Base-by-base conservation (phyloP, 2,797 vertebrate species). In the Gymnopithys bicolor region DNA sequence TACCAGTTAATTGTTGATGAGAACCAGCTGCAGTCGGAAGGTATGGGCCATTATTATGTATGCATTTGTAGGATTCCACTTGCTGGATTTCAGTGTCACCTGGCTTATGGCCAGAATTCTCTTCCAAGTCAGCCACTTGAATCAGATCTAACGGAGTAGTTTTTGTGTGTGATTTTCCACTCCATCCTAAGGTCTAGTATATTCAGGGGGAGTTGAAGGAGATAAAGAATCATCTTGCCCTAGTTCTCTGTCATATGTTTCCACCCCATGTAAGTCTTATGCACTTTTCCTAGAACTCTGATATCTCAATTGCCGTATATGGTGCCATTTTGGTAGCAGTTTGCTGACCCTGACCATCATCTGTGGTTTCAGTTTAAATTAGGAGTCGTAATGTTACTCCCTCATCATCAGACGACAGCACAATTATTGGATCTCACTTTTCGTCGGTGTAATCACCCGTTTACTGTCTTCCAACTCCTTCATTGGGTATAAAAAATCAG, bases 221-320 rank as follows among this genome's bases (percentile, higher is more conserved):
- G n/a, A 39, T 59, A 25, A 58, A 39, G n/a, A 80, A 81, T 59
- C 24, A 30, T 67, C 48, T 81, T 81, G 45, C 30, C 8, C 46
- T 0, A 0, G 1, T 60, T 48, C 22, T 30, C 12, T 39, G 11
- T 67, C 21, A 4, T 45, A 24, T 73, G 30, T 67, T 80, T 74
- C 30, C 76, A 53, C 39, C 39, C 68, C 8, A 3, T 59, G 17
- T 46, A 33, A 52, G 39, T 58, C 60, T 67, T 46, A 39, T 52
- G 24, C 30, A 46, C 14, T 67, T 53, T 39, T 39, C 21, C n/a
- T 46, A 33, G n/a, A 87, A 52, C 53, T 52, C 25, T 32, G 52
- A 12, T 46, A 15, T 39, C 13, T 37, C 2, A 1, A 13, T 45
- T 0, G 1, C 30, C 4, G 8, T 53, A 25, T 67, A 67, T 12